A percentile compares a stretch with the other conserved stretches of the same genome.
phyloP scores from a whole-genome alignment of 2,113 vertebrate genomes.

The Petaurus breviceps region DNA sequence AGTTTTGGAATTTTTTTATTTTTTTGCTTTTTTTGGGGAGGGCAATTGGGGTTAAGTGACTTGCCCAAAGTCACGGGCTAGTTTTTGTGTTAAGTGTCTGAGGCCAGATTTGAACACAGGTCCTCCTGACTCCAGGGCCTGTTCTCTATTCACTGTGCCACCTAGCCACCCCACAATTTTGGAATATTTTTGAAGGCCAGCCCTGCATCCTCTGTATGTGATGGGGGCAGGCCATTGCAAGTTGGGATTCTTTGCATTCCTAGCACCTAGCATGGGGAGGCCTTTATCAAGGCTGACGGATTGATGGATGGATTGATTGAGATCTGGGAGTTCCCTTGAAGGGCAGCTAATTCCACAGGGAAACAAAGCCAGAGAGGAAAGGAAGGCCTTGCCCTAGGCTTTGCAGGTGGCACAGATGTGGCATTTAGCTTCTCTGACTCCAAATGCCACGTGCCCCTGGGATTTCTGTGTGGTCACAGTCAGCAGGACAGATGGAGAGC shows the following conservation, averaged over 20 bases:
- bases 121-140: no score
- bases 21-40: no score
- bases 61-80: no score
- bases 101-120: no score
- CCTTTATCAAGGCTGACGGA: background rate
- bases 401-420: background rate
- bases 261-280: background rate
- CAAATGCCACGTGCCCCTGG: background rate
- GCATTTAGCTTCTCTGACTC: background rate
- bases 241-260: background rate
- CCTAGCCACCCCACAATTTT: conserved; percentile 56
- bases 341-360: background rate
- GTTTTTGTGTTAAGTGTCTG: no score
- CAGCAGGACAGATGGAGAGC: background rate
- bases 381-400: background rate
- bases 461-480: background rate
- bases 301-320: background rate
- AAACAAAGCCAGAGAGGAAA: background rate
- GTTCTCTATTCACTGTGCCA: no score
- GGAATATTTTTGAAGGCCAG: conserved; percentile 33
- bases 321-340: background rate
- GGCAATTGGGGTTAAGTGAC: no score
- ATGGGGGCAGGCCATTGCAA: background rate
- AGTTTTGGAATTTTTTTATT: conserved; percentile 59
- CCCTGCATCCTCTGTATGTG: background rate